Conservation (phyloP, 35 echinoderm and acorn worm genomes). For the Chiridota heheva region DNA sequence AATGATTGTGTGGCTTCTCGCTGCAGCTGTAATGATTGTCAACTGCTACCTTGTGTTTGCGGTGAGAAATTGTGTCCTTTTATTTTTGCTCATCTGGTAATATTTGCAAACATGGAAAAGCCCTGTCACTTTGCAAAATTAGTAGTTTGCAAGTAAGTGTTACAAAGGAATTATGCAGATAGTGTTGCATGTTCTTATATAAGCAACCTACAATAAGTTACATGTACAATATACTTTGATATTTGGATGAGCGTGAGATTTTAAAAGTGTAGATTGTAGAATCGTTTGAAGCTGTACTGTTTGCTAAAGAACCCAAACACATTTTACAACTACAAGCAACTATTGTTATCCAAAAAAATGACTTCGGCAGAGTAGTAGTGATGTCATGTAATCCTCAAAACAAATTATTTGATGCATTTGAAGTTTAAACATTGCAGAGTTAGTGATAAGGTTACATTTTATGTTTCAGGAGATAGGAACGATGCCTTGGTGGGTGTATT, state of each 20-base stretch:
- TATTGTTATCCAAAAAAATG: neutral
- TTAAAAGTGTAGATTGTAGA: too few species aligned
- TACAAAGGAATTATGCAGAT: neutral
- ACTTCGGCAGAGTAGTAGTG: neutral
- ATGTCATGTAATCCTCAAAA: neutral
- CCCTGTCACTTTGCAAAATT: neutral
- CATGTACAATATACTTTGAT: too few species aligned
- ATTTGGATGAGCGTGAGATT: too few species aligned
- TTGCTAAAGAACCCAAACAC: neutral
- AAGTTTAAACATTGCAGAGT: neutral
- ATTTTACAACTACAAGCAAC: neutral
- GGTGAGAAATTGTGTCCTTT: too few species aligned
- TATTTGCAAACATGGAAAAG: neutral
- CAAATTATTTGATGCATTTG: neutral
- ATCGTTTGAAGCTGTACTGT: neutral
- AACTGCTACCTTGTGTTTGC: constrained; percentile 68
- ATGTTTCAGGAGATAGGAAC: constrained; percentile 37
- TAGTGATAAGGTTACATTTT: neutral
- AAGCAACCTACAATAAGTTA: neutral
- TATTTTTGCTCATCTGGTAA: too few species aligned
- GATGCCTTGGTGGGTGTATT: constrained; percentile 50
- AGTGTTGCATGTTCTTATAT: neutral
- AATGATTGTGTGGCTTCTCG: constrained; percentile 67
- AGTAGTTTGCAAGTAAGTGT: neutral
- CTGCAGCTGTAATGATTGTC: constrained; percentile 52